These are phyloP conservation scores for Gobio gobio DNA, from an alignment of 2,113 vertebrate species.

Conservation along the genomic window DNA sequence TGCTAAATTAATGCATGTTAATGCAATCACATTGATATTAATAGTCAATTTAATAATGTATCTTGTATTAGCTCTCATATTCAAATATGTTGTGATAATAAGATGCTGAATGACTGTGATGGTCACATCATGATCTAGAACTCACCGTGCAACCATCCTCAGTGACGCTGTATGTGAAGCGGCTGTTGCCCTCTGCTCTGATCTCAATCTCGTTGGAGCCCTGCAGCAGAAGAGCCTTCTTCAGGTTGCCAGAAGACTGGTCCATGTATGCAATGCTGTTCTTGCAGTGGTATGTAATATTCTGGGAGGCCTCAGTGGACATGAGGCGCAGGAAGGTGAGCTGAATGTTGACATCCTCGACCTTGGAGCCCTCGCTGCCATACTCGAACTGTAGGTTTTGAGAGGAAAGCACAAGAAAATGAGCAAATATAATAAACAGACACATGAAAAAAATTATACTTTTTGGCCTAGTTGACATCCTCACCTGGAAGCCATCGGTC, in stretches of 20 bases:
- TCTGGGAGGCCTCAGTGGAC: constrained; percentile 96
- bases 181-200: constrained; percentile 98
- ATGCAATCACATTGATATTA: not conserved
- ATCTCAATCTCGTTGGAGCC: constrained; percentile 98
- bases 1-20: not conserved
- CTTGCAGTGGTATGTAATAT: constrained; percentile 99
- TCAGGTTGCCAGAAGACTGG: constrained; percentile 88
- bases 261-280: constrained; percentile 99
- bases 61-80: not conserved
- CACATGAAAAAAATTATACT: not conserved
- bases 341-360: constrained; percentile 94
- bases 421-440: not conserved
- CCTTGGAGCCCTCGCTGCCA: constrained; percentile 85
- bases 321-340: constrained; percentile 98
- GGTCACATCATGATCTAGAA: not conserved
- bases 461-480: not conserved
- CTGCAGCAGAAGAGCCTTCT: constrained; percentile 95
- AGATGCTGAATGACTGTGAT: not conserved
- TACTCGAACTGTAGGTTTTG: constrained; percentile 86
- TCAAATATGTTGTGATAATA: not conserved
- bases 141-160: constrained; percentile 97
- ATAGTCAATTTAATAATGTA: not conserved
- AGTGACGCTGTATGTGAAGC: constrained; percentile 93
- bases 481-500: constrained; percentile 92
- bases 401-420: constrained; percentile 10